Evolutionary conservation across 2,888 invertebrate genomes (phyloP).

Genomic region (Chouioia cunea): DNA sequence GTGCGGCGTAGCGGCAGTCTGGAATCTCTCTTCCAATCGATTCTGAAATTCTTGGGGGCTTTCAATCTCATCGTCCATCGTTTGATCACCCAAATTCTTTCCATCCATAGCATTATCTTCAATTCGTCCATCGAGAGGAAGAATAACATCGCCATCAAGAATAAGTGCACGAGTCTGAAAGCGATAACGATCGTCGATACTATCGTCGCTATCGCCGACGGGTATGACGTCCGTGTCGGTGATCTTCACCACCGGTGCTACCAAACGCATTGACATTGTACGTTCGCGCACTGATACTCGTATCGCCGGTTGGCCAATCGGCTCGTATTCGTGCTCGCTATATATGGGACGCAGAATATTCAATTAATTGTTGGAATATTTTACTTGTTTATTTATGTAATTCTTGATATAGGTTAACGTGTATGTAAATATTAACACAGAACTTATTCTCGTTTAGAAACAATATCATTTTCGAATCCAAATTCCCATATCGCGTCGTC

Average conservation of each 20-base stretch:
- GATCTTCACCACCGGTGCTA: slow-evolving; percentile 68
- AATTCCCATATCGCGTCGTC: no score
- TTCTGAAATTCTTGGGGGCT: slow-evolving; percentile 74
- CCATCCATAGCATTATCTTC: slow-evolving; percentile 68
- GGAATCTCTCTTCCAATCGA: slow-evolving; percentile 76
- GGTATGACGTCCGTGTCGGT: slow-evolving; percentile 67
- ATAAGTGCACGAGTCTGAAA: slow-evolving; percentile 55
- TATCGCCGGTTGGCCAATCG: slow-evolving; percentile 79
- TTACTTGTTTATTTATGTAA: not conserved
- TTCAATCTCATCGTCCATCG: slow-evolving; percentile 64
- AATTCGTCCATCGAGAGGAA: slow-evolving; percentile 66
- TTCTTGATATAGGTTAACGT: no score
- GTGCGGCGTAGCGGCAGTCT: slow-evolving; percentile 69
- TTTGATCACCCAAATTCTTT: slow-evolving; percentile 60
- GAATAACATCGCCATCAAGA: slow-evolving; percentile 66
- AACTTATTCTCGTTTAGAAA: no score
- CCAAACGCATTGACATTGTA: slow-evolving; percentile 41
- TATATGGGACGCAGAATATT: slow-evolving; percentile 16
- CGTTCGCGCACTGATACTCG: slow-evolving; percentile 32
- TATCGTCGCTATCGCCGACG: slow-evolving; percentile 67
- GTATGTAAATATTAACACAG: no score
- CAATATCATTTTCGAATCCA: no score
- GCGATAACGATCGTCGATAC: slow-evolving; percentile 62
- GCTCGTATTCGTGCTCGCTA: slow-evolving; percentile 95
- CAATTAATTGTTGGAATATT: not conserved